Conservation (phyloP, 2,797 vertebrate genomes). For the Galaxias olidus region DNA sequence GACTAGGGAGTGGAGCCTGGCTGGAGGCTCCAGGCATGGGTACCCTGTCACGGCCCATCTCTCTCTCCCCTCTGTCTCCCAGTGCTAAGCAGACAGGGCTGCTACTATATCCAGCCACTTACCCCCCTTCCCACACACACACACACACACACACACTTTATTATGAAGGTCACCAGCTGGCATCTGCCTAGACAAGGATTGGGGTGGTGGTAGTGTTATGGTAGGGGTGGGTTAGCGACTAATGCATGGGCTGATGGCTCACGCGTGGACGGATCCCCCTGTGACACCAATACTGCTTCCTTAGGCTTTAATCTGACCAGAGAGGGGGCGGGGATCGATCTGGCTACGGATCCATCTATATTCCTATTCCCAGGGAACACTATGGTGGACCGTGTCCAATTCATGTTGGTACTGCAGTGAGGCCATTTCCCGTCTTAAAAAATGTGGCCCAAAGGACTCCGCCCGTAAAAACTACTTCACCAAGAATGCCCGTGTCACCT, state of each 20-base stretch:
- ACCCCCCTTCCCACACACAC: too few relatives aligned
- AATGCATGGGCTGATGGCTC: constrained; percentile 30
- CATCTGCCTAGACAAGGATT: constrained; percentile 34
- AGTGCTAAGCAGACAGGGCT: constrained; percentile 37
- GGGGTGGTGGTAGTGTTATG: constrained; percentile 24
- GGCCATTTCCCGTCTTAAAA: too few relatives aligned
- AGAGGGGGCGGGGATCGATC: constrained; percentile 50
- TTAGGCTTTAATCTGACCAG: constrained; percentile 49
- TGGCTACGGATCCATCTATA: constrained; percentile 30
- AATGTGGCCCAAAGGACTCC: too few relatives aligned
- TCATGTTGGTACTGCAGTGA: too few relatives aligned
- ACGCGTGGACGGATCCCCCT: neutral
- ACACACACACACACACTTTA: constrained; percentile 4
- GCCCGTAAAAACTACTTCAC: neutral
- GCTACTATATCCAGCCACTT: constrained; percentile 46
- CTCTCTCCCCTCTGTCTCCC: constrained; percentile 40
- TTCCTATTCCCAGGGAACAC: too few relatives aligned
- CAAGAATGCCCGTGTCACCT: constrained; percentile 68
- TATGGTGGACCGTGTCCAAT: too few relatives aligned
- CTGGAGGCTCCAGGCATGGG: constrained; percentile 31
- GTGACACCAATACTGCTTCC: constrained; percentile 5
- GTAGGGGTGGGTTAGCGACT: constrained; percentile 1
- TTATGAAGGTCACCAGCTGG: constrained; percentile 69
- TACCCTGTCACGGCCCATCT: constrained; percentile 22
- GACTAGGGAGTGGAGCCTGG: constrained; percentile 10